phyloP scores from a whole-genome alignment of 2,888 invertebrate genomes.

The Lutraria lutraria region DNA sequence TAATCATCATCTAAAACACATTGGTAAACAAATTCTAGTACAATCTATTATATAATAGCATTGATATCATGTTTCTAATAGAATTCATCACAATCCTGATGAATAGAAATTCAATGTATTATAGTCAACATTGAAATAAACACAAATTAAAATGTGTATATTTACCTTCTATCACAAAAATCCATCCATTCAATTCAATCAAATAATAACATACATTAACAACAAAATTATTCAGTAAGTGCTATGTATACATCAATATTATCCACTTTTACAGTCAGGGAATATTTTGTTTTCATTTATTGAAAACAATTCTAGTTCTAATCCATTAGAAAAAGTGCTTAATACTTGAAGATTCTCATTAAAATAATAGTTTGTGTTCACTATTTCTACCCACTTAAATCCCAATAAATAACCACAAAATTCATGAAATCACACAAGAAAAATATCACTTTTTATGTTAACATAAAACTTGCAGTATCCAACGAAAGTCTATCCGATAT shows the following conservation, averaged over 20 bases:
- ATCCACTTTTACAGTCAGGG: neutral
- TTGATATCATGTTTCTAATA: no score
- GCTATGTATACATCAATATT: neutral
- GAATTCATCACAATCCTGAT: no score
- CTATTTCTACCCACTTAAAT: neutral
- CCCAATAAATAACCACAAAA: neutral
- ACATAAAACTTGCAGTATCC: constrained; percentile 4
- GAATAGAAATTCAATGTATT: no score
- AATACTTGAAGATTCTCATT: neutral
- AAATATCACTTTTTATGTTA: neutral
- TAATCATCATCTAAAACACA: no score
- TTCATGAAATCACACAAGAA: neutral
- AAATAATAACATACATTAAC: neutral
- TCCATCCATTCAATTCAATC: neutral
- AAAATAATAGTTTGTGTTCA: neutral
- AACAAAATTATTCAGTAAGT: neutral
- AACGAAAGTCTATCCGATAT: constrained; percentile 2
- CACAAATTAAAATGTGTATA: neutral
- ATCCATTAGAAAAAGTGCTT: neutral
- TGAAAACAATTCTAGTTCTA: neutral
- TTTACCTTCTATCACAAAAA: constrained; percentile 7
- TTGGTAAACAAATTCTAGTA: no score
- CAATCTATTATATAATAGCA: no score
- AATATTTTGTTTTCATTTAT: neutral
- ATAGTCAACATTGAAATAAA: neutral